These are phyloP conservation scores for Gouania willdenowi DNA, from an alignment of 2,797 vertebrate genomes.

Conservation along the genomic window DNA sequence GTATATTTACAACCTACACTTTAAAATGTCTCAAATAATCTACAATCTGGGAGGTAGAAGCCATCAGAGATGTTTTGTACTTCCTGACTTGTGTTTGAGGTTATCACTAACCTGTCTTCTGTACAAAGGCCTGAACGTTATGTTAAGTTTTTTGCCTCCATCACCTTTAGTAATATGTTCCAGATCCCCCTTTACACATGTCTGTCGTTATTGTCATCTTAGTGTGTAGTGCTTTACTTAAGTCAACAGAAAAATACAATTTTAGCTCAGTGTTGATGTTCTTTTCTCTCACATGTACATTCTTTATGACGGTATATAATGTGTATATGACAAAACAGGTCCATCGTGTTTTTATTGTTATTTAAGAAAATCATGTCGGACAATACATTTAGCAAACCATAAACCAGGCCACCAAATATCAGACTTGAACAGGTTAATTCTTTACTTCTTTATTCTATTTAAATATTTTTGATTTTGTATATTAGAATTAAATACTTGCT, in stretches of 20 bases:
- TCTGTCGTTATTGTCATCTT: conserved; percentile 39
- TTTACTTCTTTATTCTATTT: conserved; percentile 76
- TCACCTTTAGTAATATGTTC: too few species aligned
- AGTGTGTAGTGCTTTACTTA: conserved; percentile 62
- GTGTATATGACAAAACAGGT: conserved; percentile 63
- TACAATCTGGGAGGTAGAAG: too few species aligned
- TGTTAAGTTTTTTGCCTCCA: too few species aligned
- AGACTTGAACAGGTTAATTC: conserved; percentile 74
- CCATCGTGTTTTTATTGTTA: conserved; percentile 68
- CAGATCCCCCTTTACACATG: too few species aligned
- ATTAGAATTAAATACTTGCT: conserved; percentile 72
- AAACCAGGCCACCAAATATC: conserved; percentile 70
- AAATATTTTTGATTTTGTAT: conserved; percentile 75
- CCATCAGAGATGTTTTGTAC: too few species aligned
- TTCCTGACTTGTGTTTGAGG: too few species aligned
- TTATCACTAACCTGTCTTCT: too few species aligned
- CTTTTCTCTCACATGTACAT: conserved; percentile 29
- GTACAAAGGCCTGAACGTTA: too few species aligned
- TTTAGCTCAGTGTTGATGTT: conserved; percentile 63
- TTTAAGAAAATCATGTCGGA: conserved; percentile 66
- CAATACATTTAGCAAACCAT: conserved; percentile 46
- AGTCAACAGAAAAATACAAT: conserved; percentile 27
- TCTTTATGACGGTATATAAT: conserved; percentile 47
- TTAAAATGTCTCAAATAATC: too few species aligned
- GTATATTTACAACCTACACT: too few species aligned